phyloP scores from a whole-genome alignment of 1,140 invertebrate genomes.

The Drosophila equinoxialis region DNA sequence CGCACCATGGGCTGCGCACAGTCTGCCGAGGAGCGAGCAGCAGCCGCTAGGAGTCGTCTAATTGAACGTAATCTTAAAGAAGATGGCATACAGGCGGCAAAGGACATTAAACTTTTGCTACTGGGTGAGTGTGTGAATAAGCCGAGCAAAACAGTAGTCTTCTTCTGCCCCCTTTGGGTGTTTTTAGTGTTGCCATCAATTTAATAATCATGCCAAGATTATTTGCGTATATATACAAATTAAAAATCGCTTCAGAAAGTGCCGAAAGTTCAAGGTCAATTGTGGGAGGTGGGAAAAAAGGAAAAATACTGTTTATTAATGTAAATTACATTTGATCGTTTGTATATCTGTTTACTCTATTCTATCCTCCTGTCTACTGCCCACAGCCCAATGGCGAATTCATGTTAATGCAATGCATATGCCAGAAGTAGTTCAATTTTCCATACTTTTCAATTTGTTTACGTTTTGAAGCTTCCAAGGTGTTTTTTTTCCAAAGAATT shows the following conservation, averaged over 20 bases:
- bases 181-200: constrained; percentile 53
- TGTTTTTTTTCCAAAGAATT: background rate
- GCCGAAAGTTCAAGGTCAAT: constrained; percentile 62
- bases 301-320: constrained; percentile 15
- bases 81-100: constrained; percentile 98
- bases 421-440: background rate
- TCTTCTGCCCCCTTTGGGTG: background rate
- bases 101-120: constrained; percentile 98
- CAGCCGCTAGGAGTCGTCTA: constrained; percentile 96
- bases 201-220: constrained; percentile 67
- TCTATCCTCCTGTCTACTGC: background rate
- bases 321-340: constrained; percentile 24
- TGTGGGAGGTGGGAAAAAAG: constrained; percentile 13
- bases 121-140: constrained; percentile 89
- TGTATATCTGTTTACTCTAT: no score
- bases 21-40: constrained; percentile 98
- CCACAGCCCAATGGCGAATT: background rate
- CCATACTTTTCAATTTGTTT: constrained; percentile 2
- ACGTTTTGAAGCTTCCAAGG: background rate
- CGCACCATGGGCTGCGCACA: constrained; percentile 98
- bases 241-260: constrained; percentile 4
- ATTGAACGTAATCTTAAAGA: constrained; percentile 99
- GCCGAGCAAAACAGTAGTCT: no score
- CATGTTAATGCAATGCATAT: background rate
- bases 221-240: constrained; percentile 21